Base-by-base conservation (phyloP, 2,888 invertebrate genomes). In the Amiota mariae region DNA sequence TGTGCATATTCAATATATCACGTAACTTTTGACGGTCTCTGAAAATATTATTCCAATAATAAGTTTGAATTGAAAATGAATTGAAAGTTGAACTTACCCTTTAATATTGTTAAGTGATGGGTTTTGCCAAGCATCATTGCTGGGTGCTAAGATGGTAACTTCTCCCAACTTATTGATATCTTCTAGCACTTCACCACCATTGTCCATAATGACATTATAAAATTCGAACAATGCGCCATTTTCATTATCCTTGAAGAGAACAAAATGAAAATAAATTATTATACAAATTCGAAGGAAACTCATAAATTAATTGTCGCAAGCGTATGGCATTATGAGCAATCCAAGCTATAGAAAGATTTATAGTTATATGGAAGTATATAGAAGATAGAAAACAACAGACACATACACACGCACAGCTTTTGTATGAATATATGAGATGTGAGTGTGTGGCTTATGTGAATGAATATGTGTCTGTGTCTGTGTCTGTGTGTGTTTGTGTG, bases 71-170 rank as follows among this genome's bases (percentile, higher is more conserved):
- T 47, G 15, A 47, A 48, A 54, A 11, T 20, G 18, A 0, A 3
- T 13, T 11, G 15, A 8, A 18, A 1, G 3, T 51, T 51, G 59
- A 46, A 54, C 57, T 72, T 81, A 93, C 93, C 92, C 91, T 71
- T 93, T 90, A 76, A 96, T 92, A 84, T 93, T 92, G 82, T 93
- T 92, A n/a, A 96, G 92, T 77, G 93, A 93, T 66, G 93, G 92
- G 79, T 94, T 93, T 67, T 93, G 92, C 93, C 96, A 95, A 13
- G 97, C 97, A 76, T 94, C 94, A 87, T 97, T 97, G 85, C 95
- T 96, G 0, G 97, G 97, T 1, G 96, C 97, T 88, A 97, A 95
- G 73, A 97, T 91, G 3, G 97, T 97, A 36, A 96, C 92, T 80
- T 95, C 94, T 73, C 93, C 93, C 77, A 93, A 92, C 74, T 92